Conservation (phyloP, 2,888 invertebrate genomes). For the Tipula confusa region DNA sequence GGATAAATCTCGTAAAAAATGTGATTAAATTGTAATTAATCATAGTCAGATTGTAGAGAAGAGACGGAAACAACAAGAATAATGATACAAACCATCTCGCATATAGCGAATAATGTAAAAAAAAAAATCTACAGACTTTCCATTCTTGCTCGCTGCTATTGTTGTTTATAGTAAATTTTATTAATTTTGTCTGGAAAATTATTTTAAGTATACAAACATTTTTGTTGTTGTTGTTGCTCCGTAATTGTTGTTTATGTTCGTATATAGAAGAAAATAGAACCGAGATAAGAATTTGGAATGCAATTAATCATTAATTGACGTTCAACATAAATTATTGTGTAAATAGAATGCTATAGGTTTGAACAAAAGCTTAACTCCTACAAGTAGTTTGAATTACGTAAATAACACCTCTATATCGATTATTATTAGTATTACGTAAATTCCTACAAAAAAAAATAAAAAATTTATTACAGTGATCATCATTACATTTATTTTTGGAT, state of each 20-base stretch:
- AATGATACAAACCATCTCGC: not conserved
- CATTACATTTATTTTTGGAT: not conserved
- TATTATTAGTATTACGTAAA: not conserved
- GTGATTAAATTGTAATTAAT: constrained; percentile 25
- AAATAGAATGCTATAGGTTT: not conserved
- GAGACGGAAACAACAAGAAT: not conserved
- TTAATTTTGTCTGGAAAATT: constrained; percentile 1
- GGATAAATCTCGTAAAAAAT: constrained; percentile 13
- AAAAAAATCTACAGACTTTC: not conserved
- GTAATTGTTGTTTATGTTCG: not conserved
- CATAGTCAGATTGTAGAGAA: not conserved
- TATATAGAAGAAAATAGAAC: not conserved
- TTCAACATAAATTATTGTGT: not conserved
- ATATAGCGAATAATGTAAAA: not conserved
- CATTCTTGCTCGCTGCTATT: not conserved
- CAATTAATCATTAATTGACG: not conserved
- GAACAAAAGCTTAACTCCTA: not conserved
- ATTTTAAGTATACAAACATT: not conserved
- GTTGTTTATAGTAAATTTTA: not conserved
- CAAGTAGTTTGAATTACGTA: constrained; percentile 1
- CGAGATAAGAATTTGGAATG: not conserved
- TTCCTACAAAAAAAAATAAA: not conserved
- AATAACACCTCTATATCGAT: too few species aligned
- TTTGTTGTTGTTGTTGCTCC: not conserved
- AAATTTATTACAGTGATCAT: not conserved